phyloP scores from a whole-genome alignment of 2,888 invertebrate species.

The Phasia obesa region DNA sequence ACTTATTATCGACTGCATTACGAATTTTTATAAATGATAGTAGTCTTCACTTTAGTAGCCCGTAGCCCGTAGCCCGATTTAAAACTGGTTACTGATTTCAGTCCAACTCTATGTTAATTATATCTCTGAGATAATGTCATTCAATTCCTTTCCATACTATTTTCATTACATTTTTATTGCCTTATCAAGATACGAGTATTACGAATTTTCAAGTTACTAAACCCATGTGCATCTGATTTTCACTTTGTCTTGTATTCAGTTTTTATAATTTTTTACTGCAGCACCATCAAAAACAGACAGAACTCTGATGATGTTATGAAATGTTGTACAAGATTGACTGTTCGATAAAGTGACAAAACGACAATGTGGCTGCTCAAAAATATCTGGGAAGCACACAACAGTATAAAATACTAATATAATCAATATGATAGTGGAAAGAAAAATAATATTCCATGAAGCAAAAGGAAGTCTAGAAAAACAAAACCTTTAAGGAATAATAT shows the following conservation, averaged over 20 bases:
- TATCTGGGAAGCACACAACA: slow-evolving; percentile 15
- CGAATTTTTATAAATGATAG: too few species aligned
- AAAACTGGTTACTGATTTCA: too few species aligned
- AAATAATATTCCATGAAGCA: slow-evolving; percentile 21
- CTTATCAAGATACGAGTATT: too few species aligned
- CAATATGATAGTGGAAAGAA: slow-evolving; percentile 42
- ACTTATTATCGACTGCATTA: too few species aligned
- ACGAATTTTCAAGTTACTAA: slow-evolving; percentile 2
- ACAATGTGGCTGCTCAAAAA: slow-evolving; percentile 23
- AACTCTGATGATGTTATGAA: slow-evolving; percentile 54
- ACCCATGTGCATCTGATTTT: background rate
- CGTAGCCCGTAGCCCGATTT: too few species aligned
- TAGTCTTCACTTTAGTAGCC: too few species aligned
- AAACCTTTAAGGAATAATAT: slow-evolving; percentile 46
- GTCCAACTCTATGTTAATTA: too few species aligned
- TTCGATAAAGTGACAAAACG: slow-evolving; percentile 59
- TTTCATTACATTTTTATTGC: too few species aligned
- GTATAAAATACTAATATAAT: slow-evolving; percentile 39
- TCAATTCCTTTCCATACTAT: too few species aligned
- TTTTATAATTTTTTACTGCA: slow-evolving; percentile 22
- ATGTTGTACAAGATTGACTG: slow-evolving; percentile 59
- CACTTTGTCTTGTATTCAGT: slow-evolving; percentile 15
- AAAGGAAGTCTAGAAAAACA: slow-evolving; percentile 13
- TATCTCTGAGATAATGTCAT: too few species aligned
- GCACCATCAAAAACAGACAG: slow-evolving; percentile 3